Evolutionary conservation across 2,113 vertebrate species (phyloP), one percentile per base, ranked within the genome.

Genomic region (Pangasianodon gigas): DNA sequence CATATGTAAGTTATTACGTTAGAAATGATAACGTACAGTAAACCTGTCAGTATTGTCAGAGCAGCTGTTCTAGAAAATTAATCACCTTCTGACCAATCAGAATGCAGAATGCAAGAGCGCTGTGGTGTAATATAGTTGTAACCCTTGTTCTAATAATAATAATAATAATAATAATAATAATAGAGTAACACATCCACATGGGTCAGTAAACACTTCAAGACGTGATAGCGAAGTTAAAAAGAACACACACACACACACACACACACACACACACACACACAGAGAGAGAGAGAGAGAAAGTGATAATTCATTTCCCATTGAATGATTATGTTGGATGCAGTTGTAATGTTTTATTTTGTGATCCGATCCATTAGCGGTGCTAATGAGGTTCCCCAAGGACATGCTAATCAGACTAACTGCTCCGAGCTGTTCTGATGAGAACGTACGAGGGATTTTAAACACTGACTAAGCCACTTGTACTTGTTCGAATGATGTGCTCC

Each of bases 301-400:
- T 41, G 18, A 37, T 37, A 37, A 44, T 79, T 51, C 11, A 81
- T 81, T 51, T 81, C 51, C 13, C 29, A 32, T 18, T 81, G 14
- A 32, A 81, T 81, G 79, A 54, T 81, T 52, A 81, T 16, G 75
- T 48, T 29, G 75, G 75, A 26, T 52, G 14, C 26, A n/a, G 48
- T 37, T 7, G 26, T 52, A 32, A 81, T 81, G 79, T 18, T 81
- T 52, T 81, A 52, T 52, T 54, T 77, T 60, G 71, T 58, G 71
- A 77, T 79, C 71, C 10, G 48, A 79, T 77, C 85, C 85, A 87
- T 87, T 87, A 75, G 69, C 32, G 54, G 32, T 58, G 52, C 51
- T 77, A 74, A 41, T 44, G 32, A 77, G 69, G 37, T 62, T 58
- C 41, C 51, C 52, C 24, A 62, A 79, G 86, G 86, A 41, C 71